Evolutionary conservation across 2,888 invertebrate genomes (phyloP).

Genomic region (Platycheirus rosarum): DNA sequence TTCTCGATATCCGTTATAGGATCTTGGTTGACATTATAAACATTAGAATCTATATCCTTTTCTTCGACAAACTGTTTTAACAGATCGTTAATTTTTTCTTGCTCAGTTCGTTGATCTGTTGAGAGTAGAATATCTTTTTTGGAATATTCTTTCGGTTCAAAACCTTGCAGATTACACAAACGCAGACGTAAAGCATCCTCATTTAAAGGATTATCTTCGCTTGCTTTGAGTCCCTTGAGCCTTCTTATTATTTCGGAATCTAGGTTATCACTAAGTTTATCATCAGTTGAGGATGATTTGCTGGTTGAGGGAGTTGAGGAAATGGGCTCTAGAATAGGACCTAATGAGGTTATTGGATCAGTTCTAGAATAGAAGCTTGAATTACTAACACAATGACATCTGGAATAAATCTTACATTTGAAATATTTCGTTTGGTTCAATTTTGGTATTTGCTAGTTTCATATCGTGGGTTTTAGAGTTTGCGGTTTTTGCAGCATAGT

Average conservation of each 20-base stretch:
- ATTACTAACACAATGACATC: slow-evolving; percentile 74
- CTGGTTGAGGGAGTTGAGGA: slow-evolving; percentile 24
- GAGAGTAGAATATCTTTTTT: slow-evolving; percentile 81
- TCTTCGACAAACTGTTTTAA: slow-evolving; percentile 84
- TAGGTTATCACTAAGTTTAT: slow-evolving; percentile 79
- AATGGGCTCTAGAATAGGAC: slow-evolving; percentile 78
- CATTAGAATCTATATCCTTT: slow-evolving; percentile 84
- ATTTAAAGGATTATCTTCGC: slow-evolving; percentile 84
- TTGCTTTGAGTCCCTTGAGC: slow-evolving; percentile 87
- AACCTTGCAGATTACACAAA: slow-evolving; percentile 87
- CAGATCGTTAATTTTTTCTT: slow-evolving; percentile 89
- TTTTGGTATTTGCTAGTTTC: slow-evolving; percentile 18
- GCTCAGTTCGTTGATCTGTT: slow-evolving; percentile 86
- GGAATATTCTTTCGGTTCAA: slow-evolving; percentile 79
- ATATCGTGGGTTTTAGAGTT: too few species aligned
- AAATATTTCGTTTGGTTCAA: slow-evolving; percentile 66
- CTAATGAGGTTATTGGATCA: slow-evolving; percentile 77
- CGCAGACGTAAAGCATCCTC: slow-evolving; percentile 86
- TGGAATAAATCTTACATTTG: slow-evolving; percentile 64
- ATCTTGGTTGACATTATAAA: slow-evolving; percentile 83
- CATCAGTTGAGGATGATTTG: slow-evolving; percentile 27
- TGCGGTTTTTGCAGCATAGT: slow-evolving; percentile 76
- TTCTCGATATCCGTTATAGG: slow-evolving; percentile 84
- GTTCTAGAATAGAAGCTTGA: slow-evolving; percentile 69
- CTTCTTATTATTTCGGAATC: slow-evolving; percentile 86